Evolutionary conservation across 2,797 vertebrate species (phyloP).

Genomic region (Threskiornis aethiopicus): DNA sequence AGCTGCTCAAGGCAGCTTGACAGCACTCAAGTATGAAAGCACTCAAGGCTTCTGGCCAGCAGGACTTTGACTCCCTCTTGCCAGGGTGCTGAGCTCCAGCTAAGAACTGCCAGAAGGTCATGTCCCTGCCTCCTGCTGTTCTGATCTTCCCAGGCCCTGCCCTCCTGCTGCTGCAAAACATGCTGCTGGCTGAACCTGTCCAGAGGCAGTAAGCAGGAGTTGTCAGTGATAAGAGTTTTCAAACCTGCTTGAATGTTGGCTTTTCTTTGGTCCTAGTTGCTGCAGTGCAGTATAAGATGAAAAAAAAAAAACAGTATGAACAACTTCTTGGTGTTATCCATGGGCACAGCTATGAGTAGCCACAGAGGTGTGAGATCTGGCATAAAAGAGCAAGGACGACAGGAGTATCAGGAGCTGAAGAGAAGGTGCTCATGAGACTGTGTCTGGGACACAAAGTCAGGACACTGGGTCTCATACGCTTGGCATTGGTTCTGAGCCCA

Average conservation of each 20-base stretch:
- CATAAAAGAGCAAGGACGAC: background rate
- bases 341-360: background rate
- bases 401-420: background rate
- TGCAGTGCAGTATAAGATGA: background rate
- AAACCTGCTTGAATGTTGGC: background rate
- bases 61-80: background rate
- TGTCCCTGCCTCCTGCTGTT: background rate
- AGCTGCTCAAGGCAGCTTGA: background rate
- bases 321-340: background rate
- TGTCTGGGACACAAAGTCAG: background rate
- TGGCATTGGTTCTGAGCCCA: background rate
- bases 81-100: background rate
- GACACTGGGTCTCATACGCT: fast-evolving
- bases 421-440: background rate
- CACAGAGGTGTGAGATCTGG: background rate
- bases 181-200: background rate
- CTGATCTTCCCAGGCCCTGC: background rate
- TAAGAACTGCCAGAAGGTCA: background rate
- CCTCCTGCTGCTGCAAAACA: background rate
- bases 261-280: background rate
- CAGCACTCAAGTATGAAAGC: background rate
- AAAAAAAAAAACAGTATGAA: background rate
- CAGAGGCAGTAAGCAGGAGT: background rate
- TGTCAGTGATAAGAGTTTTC: background rate
- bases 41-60: background rate